Evolutionary conservation across 2,888 invertebrate species (phyloP).

Genomic region (Spodoptera littoralis): DNA sequence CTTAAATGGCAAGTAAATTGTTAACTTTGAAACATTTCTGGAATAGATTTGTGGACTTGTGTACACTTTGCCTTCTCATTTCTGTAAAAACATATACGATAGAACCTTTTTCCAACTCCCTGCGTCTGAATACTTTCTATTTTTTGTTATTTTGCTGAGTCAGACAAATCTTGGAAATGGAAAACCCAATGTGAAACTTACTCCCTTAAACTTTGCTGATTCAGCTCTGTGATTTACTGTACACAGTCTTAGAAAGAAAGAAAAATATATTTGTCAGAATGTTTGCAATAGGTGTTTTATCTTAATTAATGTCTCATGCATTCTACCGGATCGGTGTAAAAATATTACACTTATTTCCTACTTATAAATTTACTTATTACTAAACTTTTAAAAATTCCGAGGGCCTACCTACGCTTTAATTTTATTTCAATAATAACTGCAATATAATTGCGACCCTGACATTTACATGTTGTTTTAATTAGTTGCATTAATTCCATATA

Average conservation of each 20-base stretch:
- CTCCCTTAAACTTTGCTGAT: conserved; percentile 2
- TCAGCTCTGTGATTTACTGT: background rate
- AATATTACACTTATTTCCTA: no score
- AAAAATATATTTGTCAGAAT: no score
- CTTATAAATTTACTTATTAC: no score
- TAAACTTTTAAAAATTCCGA: no score
- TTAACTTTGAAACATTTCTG: conserved; percentile 1
- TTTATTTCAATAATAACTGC: conserved; percentile 12
- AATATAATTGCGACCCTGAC: conserved; percentile 27
- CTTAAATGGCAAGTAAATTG: conserved; percentile 14
- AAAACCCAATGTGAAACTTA: background rate
- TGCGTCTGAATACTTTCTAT: background rate
- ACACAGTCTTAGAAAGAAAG: background rate
- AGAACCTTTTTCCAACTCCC: background rate
- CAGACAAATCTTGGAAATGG: conserved; percentile 1
- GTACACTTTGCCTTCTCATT: conserved; percentile 18
- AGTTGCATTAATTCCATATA: conserved; percentile 3
- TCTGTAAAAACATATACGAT: conserved; percentile 8
- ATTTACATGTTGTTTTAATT: conserved; percentile 23
- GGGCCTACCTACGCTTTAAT: background rate
- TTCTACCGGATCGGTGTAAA: no score
- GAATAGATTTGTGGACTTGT: conserved; percentile 5
- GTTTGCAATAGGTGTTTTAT: no score
- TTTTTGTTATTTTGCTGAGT: conserved; percentile 1
- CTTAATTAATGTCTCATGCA: no score